Percentiles rank a stretch among this genome's conserved stretches.
Evolutionary conservation across 2,888 invertebrate species (phyloP).

Genomic region (Eilema griseolum): DNA sequence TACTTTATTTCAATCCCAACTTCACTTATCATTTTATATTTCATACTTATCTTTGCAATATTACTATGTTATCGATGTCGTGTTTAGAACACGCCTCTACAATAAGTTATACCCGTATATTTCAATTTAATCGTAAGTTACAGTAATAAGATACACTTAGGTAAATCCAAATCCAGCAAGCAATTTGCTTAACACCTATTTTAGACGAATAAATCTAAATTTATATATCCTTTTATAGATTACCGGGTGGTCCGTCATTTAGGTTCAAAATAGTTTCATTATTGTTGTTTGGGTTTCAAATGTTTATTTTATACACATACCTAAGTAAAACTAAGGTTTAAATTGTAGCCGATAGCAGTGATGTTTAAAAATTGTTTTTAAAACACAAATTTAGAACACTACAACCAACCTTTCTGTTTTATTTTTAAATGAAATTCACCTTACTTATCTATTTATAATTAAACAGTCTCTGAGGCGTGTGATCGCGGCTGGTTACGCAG

Average conservation of each 20-base stretch:
- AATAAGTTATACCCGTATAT: constrained; percentile 29
- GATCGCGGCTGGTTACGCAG: no score
- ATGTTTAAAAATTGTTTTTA: neutral
- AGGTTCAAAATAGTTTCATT: neutral
- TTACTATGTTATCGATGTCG: constrained; percentile 1
- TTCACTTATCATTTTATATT: neutral
- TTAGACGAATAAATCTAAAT: constrained; percentile 35
- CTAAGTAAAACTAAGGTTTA: neutral
- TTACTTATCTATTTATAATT: neutral
- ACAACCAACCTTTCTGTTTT: neutral
- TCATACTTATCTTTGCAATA: no score
- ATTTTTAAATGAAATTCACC: neutral
- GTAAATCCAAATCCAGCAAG: constrained; percentile 29
- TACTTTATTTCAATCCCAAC: neutral
- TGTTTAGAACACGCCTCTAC: neutral
- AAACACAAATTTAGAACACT: neutral
- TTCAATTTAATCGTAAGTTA: constrained; percentile 5
- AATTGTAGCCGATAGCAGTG: neutral
- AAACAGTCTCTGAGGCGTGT: no score
- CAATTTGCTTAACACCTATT: constrained; percentile 43
- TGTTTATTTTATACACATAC: neutral
- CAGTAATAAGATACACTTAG: constrained; percentile 25
- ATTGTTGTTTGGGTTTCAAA: neutral
- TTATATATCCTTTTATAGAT: constrained; percentile 10
- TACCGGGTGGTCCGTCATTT: neutral